Conservation (phyloP, 1,140 invertebrate species). For the Artemia franciscana region DNA sequence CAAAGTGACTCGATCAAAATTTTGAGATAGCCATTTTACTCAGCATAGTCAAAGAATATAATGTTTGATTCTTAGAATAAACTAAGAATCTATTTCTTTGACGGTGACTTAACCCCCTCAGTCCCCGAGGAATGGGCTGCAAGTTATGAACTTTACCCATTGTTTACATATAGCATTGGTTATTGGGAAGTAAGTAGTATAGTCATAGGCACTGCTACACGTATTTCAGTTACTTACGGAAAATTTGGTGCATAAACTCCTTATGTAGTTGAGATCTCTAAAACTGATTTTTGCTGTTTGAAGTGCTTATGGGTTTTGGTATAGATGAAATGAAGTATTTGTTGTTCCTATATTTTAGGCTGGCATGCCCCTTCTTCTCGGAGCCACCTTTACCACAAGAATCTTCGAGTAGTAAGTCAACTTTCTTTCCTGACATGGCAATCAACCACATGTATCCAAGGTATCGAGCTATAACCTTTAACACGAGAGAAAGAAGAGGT, state of each 20-base stretch:
- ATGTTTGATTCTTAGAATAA: too few relatives aligned
- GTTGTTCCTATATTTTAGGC: conserved; percentile 25
- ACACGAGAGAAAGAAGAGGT: conserved; percentile 69
- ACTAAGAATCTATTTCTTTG: too few relatives aligned
- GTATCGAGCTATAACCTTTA: conserved; percentile 79
- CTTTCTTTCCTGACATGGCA: conserved; percentile 86
- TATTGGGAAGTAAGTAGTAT: too few relatives aligned
- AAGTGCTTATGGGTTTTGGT: conserved; percentile 4
- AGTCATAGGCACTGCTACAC: too few relatives aligned
- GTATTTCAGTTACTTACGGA: too few relatives aligned
- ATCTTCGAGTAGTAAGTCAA: conserved; percentile 45
- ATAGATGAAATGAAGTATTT: not conserved
- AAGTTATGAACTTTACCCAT: too few relatives aligned
- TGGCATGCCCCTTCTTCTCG: conserved; percentile 76
- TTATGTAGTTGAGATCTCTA: conserved; percentile 11
- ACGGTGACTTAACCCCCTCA: too few relatives aligned
- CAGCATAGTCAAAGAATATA: too few relatives aligned
- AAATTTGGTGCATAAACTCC: not conserved
- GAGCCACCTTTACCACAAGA: conserved; percentile 42
- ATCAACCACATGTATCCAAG: conserved; percentile 84
- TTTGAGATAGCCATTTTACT: too few relatives aligned
- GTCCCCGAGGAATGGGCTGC: too few relatives aligned
- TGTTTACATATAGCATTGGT: too few relatives aligned
- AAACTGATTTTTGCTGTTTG: not conserved
- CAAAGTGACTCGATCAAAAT: too few relatives aligned